Percentiles rank a stretch among this genome's conserved stretches.
Evolutionary conservation across 2,888 invertebrate species (phyloP).

Genomic region (Abrostola tripartita): DNA sequence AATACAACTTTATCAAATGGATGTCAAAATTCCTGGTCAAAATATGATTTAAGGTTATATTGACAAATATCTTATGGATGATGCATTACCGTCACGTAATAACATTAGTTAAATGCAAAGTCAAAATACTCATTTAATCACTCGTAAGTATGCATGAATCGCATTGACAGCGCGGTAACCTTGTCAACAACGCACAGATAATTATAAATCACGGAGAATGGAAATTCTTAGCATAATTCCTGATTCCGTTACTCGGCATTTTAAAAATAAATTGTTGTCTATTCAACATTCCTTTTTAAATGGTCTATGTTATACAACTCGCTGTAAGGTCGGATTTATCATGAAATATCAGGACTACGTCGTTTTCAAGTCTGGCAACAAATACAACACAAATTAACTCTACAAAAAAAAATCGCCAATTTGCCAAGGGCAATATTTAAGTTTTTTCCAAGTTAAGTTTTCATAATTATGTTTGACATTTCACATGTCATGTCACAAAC

Average conservation of each 20-base stretch:
- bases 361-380: too few relatives aligned
- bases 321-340: background rate
- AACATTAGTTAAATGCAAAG: slow-evolving; percentile 40
- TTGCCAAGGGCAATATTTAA: too few relatives aligned
- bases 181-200: slow-evolving; percentile 62
- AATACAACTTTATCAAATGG: too few relatives aligned
- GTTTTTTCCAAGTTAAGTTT: background rate
- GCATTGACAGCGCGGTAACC: slow-evolving; percentile 64
- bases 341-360: too few relatives aligned
- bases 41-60: too few relatives aligned
- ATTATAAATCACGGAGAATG: slow-evolving; percentile 71
- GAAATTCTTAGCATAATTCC: slow-evolving; percentile 70
- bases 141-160: slow-evolving; percentile 60
- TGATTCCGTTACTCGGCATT: slow-evolving; percentile 60
- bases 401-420: too few relatives aligned
- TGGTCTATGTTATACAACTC: background rate
- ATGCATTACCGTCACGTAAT: slow-evolving; percentile 6
- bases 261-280: slow-evolving; percentile 46
- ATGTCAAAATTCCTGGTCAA: too few relatives aligned
- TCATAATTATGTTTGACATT: background rate
- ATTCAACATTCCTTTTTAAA: slow-evolving; percentile 29
- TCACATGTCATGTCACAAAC: background rate
- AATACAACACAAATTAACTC: too few relatives aligned
- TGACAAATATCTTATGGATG: background rate
- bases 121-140: slow-evolving; percentile 55